Evolutionary conservation across 2,888 invertebrate species (phyloP).

Genomic region (Phasia obesa): DNA sequence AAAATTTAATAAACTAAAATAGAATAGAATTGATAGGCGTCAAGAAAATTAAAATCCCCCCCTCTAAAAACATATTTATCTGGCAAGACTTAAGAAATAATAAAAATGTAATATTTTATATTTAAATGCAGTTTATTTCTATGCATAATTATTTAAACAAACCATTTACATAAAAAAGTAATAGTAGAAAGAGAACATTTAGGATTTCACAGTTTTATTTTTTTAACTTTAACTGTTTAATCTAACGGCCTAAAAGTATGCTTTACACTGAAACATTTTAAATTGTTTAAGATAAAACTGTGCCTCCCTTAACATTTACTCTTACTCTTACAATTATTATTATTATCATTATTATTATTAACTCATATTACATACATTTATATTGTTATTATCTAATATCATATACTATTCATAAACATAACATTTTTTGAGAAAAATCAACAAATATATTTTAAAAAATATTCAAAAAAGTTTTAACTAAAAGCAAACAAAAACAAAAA

Average conservation of each 20-base stretch:
- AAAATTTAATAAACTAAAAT: not conserved
- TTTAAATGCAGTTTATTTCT: not conserved
- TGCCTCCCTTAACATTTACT: not conserved
- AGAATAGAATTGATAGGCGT: not conserved
- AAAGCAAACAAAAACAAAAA: not conserved
- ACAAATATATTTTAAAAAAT: conserved; percentile 1
- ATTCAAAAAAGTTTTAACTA: not conserved
- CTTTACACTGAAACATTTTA: not conserved
- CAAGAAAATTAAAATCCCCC: not conserved
- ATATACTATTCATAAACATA: not conserved
- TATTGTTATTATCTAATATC: not conserved
- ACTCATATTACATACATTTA: not conserved
- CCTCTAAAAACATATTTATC: too few species aligned
- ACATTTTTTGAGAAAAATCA: not conserved
- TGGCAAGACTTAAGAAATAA: not conserved
- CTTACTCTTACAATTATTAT: not conserved
- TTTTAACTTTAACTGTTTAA: not conserved
- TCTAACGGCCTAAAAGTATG: not conserved
- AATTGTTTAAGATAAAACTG: not conserved
- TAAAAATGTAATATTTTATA: not conserved
- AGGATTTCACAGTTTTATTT: not conserved
- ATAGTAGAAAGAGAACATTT: not conserved
- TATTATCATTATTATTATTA: not conserved
- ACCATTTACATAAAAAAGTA: not conserved
- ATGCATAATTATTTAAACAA: not conserved